These are phyloP conservation scores for Tinamus major DNA, from an alignment of 2,797 vertebrate species.

Conservation along the genomic window DNA sequence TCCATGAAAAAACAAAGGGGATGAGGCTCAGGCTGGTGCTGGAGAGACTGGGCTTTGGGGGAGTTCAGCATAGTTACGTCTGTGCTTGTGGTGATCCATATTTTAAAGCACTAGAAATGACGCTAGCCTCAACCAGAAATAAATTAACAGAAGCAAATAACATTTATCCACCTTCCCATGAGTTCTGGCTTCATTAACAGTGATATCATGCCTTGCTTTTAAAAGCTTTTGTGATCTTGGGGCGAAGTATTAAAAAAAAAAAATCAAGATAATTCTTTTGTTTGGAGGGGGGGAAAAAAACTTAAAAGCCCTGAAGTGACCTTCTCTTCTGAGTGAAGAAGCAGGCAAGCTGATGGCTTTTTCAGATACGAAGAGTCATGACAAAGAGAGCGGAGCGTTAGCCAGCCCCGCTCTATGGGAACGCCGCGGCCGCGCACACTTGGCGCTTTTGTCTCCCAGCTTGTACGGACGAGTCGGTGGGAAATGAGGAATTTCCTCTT, in stretches of 20 bases:
- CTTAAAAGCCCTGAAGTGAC: slow-evolving; percentile 49
- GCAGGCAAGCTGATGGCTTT: slow-evolving; percentile 47
- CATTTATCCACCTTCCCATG: not conserved
- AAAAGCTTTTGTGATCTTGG: not conserved
- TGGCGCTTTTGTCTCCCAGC: slow-evolving; percentile 66
- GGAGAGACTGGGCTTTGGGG: not conserved
- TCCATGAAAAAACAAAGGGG: not conserved
- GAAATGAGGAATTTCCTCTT: slow-evolving; percentile 78
- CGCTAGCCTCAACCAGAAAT: not conserved
- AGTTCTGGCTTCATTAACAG: not conserved
- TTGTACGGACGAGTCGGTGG: slow-evolving; percentile 69
- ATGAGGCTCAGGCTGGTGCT: slow-evolving; percentile 4
- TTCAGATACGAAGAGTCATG: slow-evolving; percentile 44
- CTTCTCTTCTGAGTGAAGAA: slow-evolving; percentile 31
- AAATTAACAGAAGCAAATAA: not conserved
- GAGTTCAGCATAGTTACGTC: not conserved
- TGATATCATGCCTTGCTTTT: not conserved
- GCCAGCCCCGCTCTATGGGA: slow-evolving; percentile 20
- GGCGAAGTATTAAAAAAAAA: not conserved
- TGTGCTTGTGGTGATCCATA: not conserved
- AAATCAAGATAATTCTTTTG: not conserved
- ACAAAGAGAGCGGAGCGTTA: slow-evolving; percentile 35
- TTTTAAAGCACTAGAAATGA: not conserved
- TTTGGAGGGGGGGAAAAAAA: not conserved
- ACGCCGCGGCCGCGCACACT: slow-evolving; percentile 38